Percentiles rank a stretch among this genome's conserved stretches.
phyloP scores from a whole-genome alignment of 2,888 invertebrate species.

The Nezara viridula region DNA sequence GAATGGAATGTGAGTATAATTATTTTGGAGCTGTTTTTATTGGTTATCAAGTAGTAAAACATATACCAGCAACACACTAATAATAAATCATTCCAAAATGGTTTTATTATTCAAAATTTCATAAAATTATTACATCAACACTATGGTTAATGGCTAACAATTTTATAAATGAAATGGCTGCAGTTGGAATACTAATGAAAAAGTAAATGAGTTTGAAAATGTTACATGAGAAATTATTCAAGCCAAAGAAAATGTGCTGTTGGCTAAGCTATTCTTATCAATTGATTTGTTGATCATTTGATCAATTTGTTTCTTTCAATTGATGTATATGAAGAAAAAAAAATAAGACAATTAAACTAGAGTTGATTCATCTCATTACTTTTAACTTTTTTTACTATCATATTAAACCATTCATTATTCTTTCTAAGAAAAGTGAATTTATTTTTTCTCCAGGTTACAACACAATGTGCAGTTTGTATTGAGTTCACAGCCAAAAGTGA shows the following conservation, averaged over 20 bases:
- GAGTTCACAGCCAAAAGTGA: conserved; percentile 75
- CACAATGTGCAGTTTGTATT: conserved; percentile 76
- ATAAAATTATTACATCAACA: neutral
- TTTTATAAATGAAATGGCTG: neutral
- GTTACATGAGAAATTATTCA: too few species aligned
- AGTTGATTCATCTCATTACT: neutral
- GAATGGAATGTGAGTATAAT: too few species aligned
- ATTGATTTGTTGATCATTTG: neutral
- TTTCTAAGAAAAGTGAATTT: neutral
- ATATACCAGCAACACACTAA: too few species aligned
- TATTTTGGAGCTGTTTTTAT: neutral
- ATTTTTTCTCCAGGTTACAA: conserved; percentile 71
- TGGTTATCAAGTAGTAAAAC: too few species aligned
- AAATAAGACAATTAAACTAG: neutral
- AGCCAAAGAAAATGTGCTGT: too few species aligned
- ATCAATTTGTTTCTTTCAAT: neutral
- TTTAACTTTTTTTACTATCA: neutral
- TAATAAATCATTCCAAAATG: too few species aligned
- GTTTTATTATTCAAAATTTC: neutral
- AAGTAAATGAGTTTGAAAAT: neutral
- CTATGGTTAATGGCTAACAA: too few species aligned
- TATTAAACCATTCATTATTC: neutral
- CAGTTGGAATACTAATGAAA: too few species aligned
- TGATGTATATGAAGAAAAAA: neutral
- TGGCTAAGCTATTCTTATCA: too few species aligned